Evolutionary conservation across 2,113 vertebrate species (phyloP).

Genomic region (Oenanthe oenanthe): DNA sequence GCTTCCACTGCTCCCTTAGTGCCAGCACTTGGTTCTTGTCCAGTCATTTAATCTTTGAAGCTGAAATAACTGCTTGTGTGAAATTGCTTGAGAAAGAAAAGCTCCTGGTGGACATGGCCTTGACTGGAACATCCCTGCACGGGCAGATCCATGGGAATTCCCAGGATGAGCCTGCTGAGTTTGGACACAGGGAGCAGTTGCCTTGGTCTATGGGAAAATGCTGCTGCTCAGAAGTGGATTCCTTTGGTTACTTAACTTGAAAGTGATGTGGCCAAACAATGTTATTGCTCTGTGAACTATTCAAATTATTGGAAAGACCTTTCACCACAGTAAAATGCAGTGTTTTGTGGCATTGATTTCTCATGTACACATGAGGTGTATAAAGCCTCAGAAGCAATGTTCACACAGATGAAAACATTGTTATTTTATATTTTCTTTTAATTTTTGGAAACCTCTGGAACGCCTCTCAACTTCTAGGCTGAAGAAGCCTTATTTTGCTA

Average conservation of each 20-base stretch:
- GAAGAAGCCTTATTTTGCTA: not conserved
- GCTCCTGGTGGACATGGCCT: not conserved
- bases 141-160: not conserved
- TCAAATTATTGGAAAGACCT: not conserved
- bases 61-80: constrained; percentile 42
- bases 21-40: constrained; percentile 42
- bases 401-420: not conserved
- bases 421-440: not conserved
- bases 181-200: not conserved
- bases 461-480: not conserved
- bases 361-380: not conserved
- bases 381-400: not conserved
- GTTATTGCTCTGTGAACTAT: not conserved
- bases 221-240: not conserved
- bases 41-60: constrained; percentile 40
- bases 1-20: not conserved
- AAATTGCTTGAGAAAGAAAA: constrained; percentile 42
- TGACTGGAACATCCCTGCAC: not conserved
- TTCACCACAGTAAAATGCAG: not conserved
- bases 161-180: not conserved
- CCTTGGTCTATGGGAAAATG: constrained; percentile 32
- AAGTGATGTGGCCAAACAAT: not conserved
- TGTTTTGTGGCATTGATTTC: not conserved
- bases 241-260: not conserved
- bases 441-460: not conserved